Percentiles rank a stretch among this genome's conserved stretches.
Evolutionary conservation across 1,140 invertebrate species (phyloP).

Genomic region (Sycobia sp.): DNA sequence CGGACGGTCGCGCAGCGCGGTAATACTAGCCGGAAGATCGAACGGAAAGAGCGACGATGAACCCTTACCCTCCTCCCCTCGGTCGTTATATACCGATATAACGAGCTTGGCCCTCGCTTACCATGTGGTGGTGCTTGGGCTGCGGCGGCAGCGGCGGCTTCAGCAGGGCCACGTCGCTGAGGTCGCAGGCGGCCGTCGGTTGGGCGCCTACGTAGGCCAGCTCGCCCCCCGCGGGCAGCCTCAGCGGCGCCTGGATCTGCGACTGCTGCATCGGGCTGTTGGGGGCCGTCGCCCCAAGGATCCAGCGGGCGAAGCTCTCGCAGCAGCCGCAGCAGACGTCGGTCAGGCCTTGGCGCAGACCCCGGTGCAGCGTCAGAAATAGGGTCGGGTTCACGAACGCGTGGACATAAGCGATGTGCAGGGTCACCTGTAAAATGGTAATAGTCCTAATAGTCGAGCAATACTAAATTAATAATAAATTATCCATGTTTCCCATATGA

Average conservation of each 20-base stretch:
- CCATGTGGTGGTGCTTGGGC: constrained; percentile 48
- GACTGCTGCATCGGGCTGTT: constrained; percentile 45
- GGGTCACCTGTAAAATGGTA: constrained; percentile 76
- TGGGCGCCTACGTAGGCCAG: constrained; percentile 4
- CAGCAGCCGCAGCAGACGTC: constrained; percentile 77
- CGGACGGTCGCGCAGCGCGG: too few species aligned
- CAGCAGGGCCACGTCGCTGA: constrained; percentile 60
- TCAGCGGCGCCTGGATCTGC: constrained; percentile 39
- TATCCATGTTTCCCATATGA: too few species aligned
- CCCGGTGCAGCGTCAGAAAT: constrained; percentile 79
- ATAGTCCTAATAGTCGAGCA: too few species aligned
- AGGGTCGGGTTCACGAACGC: constrained; percentile 84
- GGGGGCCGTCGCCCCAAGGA: constrained; percentile 61
- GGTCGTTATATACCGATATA: too few species aligned
- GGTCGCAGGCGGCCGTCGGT: constrained; percentile 41
- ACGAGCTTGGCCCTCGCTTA: constrained; percentile 13
- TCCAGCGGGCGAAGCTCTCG: constrained; percentile 68
- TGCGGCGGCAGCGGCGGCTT: constrained; percentile 59
- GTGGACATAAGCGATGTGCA: constrained; percentile 87
- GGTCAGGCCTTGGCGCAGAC: constrained; percentile 71
- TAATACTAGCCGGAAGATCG: too few species aligned
- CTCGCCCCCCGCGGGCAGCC: constrained; percentile 47
- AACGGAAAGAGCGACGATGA: too few species aligned
- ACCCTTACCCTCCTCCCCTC: too few species aligned
- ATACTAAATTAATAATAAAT: too few species aligned